Evolutionary conservation across 2,888 invertebrate genomes (phyloP), one percentile per base, ranked within the genome.

Genomic region (Cantharis lateralis): DNA sequence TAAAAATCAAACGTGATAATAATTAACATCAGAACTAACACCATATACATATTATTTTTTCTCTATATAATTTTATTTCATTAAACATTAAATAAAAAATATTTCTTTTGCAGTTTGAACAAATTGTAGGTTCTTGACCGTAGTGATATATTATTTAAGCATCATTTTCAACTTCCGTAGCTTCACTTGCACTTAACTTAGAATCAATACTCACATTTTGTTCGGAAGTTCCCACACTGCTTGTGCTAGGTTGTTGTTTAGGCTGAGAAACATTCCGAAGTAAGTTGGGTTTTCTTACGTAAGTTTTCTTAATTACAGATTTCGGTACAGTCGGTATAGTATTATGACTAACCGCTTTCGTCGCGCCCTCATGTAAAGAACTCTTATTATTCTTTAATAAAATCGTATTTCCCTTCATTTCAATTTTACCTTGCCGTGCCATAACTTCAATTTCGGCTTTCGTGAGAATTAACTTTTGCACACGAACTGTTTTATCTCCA

Each of bases 381-480:
- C 61, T 20, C 15, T 69, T 71, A 5, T 78, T 63, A 61, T 83
- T 85, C 78, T 84, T 84, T 18, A 84, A 77, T 10, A 86, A 76
- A 78, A 85, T 82, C 1, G 84, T 84, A 71, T 83, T 84, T 9
- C 84, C 92, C 88, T 91, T 92, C 87, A 92, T 90, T 85, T 91
- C 90, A 18, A 92, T 89, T 62, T 92, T 91, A n/a, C 93, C 93
- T 81, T 92, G 90, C 82, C 91, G 92, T 2, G 92, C 90, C 91
- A 93, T 92, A 5, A 90, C 91, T 80, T 91, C 92, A 16, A 93
- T 91, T 84, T 93, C 92, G 0, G 92, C 91, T 86, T 92, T 93
- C 10, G 92, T 92, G 89, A 93, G 90, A 2, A 92, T 91, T 63
- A 93, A 91, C 85, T 92, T 92, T 85, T 93, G 92, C 10, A 93